Conservation (phyloP, 2,888 invertebrate genomes). For the Drosophila putrida region DNA sequence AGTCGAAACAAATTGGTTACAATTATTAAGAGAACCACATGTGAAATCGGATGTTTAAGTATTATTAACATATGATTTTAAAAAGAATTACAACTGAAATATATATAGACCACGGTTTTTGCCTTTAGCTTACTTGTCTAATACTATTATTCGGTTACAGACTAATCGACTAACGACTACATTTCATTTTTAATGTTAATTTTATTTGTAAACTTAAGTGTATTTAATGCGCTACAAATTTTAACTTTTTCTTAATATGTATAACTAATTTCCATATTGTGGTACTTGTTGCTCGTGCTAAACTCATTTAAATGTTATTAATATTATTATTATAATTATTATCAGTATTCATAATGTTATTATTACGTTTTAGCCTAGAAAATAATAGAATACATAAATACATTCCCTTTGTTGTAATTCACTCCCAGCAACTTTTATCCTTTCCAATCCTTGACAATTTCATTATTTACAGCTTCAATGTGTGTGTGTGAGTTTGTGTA, state of each 20-base stretch:
- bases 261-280: conserved; percentile 26
- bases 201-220: not conserved
- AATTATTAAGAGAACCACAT: conserved; percentile 47
- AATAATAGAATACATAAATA: conserved; percentile 55
- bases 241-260: conserved; percentile 34
- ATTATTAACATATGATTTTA: conserved; percentile 13
- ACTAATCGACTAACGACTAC: conserved; percentile 44
- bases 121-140: conserved; percentile 50
- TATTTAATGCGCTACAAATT: conserved; percentile 38
- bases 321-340: conserved; percentile 6
- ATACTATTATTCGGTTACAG: conserved; percentile 41
- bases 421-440: conserved; percentile 4
- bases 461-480: conserved; percentile 37
- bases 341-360: conserved; percentile 12
- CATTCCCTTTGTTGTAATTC: conserved; percentile 27
- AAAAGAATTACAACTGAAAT: conserved; percentile 38
- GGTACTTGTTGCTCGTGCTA: conserved; percentile 23
- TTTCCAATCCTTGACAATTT: conserved; percentile 23
- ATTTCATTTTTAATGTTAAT: conserved; percentile 10
- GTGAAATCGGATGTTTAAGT: conserved; percentile 38
- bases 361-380: conserved; percentile 31
- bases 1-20: conserved; percentile 20
- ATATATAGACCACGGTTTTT: conserved; percentile 4
- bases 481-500: conserved; percentile 2
- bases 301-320: conserved; percentile 9